Evolutionary conservation across 2,113 vertebrate species (phyloP).

Genomic region (Brachionichthys hirsutus): DNA sequence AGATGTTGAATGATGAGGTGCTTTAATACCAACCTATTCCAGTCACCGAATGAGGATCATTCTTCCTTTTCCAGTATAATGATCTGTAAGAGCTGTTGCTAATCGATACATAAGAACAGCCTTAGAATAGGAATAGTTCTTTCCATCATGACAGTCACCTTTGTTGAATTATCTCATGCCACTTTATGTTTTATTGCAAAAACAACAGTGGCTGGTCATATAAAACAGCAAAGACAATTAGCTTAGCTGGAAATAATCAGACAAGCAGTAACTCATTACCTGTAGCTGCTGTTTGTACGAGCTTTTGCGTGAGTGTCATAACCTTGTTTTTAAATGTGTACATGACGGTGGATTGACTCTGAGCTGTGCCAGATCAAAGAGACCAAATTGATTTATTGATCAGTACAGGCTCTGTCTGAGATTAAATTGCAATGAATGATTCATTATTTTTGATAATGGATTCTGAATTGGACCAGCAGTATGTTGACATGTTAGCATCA

Average conservation of each 20-base stretch:
- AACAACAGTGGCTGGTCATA: constrained; percentile 28
- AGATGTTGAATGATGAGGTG: constrained; percentile 34
- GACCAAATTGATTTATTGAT: constrained; percentile 19
- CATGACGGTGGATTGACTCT: constrained; percentile 35
- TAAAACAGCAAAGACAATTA: constrained; percentile 23
- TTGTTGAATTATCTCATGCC: constrained; percentile 18
- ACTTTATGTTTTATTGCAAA: constrained; percentile 14
- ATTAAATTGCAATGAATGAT: constrained; percentile 43
- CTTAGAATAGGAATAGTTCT: constrained; percentile 21
- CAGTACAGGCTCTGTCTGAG: constrained; percentile 16
- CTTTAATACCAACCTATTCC: constrained; percentile 55
- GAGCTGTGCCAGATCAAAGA: constrained; percentile 28
- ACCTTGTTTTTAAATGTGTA: constrained; percentile 52
- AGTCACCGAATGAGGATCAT: constrained; percentile 52
- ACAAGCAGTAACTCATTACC: constrained; percentile 44
- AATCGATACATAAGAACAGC: constrained; percentile 24
- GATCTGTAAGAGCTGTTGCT: constrained; percentile 8
- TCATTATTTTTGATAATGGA: constrained; percentile 41
- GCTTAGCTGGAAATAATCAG: constrained; percentile 28
- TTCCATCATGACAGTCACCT: constrained; percentile 27
- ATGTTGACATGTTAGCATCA: constrained; percentile 17
- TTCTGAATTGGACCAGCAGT: constrained; percentile 46
- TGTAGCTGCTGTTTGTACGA: constrained; percentile 25
- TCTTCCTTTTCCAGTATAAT: constrained; percentile 42
- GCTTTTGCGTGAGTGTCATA: constrained; percentile 57